A percentile compares a stretch with the other conserved stretches of the same genome.
These are phyloP conservation scores for Alosa alosa DNA, from an alignment of 2,113 vertebrate species.

Conservation along the genomic window DNA sequence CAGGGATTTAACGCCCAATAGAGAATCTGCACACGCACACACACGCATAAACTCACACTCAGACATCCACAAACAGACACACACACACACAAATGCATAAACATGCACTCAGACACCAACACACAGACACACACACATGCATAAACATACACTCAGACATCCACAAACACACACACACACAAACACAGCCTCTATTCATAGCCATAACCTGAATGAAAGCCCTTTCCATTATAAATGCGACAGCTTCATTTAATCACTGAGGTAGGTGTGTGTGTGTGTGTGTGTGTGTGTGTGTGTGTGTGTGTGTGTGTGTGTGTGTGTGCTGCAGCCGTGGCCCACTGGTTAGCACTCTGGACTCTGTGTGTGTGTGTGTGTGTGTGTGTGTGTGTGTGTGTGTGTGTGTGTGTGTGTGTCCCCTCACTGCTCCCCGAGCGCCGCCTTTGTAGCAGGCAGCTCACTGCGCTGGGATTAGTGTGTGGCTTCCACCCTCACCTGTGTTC, in stretches of 20 bases:
- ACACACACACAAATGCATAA: not conserved
- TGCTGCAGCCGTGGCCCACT: too few species aligned
- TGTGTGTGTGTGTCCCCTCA: not conserved
- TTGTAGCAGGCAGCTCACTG: too few species aligned
- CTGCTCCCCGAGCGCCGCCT: too few species aligned
- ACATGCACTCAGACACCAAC: not conserved
- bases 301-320: conserved; percentile 13
- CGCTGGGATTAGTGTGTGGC: too few species aligned
- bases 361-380: not conserved
- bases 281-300: not conserved
- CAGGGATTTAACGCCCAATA: not conserved
- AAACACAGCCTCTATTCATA: not conserved
- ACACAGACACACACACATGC: too few species aligned
- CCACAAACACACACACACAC: not conserved
- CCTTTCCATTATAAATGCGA: conserved; percentile 1
- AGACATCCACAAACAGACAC: not conserved
- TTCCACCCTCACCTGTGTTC: too few species aligned
- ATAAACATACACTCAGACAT: not conserved
- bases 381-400: conserved; percentile 19
- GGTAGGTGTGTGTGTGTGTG: conserved; percentile 5
- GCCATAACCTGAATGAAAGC: not conserved
- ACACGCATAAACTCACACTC: not conserved
- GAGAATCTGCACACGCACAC: not conserved
- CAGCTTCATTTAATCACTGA: not conserved
- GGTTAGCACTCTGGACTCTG: too few species aligned